Conservation (phyloP, 2,797 vertebrate species). For the Eulemur mongoz region DNA sequence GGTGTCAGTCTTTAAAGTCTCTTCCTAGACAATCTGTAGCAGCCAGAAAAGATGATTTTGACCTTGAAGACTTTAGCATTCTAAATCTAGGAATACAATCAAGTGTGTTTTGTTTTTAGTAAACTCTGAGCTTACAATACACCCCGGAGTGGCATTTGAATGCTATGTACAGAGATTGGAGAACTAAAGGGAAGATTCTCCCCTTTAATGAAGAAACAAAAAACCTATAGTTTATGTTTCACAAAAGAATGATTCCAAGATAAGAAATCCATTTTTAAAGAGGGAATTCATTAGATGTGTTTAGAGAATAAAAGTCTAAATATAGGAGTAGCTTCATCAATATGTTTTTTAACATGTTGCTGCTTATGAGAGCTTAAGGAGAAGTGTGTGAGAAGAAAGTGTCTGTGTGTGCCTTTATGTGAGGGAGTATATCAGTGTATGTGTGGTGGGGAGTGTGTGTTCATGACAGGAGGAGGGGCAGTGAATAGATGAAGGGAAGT, state of each 20-base stretch:
- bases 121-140: neutral
- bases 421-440: neutral
- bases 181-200: neutral
- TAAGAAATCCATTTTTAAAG: neutral
- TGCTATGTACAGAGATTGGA: neutral
- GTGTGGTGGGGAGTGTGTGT: neutral
- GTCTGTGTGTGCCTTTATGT: neutral
- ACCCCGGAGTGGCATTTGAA: neutral
- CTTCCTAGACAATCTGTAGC: neutral
- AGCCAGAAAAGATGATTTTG: conserved; percentile 20
- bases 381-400: neutral
- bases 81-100: conserved; percentile 1
- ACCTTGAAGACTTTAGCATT: conserved; percentile 43
- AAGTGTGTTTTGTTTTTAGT: neutral
- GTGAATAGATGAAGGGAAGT: neutral
- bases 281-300: neutral
- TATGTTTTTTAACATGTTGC: neutral
- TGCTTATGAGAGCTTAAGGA: conserved; percentile 24
- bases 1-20: neutral
- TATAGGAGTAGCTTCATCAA: neutral
- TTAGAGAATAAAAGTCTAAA: conserved; percentile 45
- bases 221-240: neutral
- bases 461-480: neutral
- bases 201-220: neutral
- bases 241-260: neutral